Conservation (phyloP, 2,888 invertebrate species). For the Timandra comae region DNA sequence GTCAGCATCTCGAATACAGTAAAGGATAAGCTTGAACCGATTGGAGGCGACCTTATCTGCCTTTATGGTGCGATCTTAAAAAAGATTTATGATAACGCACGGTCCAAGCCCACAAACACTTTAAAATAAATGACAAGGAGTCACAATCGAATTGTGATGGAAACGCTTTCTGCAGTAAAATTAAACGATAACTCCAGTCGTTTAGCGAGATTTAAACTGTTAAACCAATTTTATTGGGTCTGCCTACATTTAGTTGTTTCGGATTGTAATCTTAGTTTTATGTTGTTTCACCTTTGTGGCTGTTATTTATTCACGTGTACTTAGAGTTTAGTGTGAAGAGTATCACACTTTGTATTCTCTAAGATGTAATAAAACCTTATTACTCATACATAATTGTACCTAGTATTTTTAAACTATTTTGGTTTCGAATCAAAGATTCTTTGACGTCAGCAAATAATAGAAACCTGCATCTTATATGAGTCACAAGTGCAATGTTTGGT, state of each 20-base stretch:
- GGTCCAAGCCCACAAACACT: conserved; percentile 65
- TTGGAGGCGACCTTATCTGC: conserved; percentile 73
- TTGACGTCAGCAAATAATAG: no score
- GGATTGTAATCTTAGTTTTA: conserved; percentile 52
- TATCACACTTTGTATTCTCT: no score
- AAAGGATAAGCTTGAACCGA: conserved; percentile 68
- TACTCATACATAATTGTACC: no score
- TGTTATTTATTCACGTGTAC: no score
- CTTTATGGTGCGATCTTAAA: conserved; percentile 74
- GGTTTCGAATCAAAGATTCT: no score
- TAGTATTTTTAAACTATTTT: no score
- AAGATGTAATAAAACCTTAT: no score
- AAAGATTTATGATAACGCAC: conserved; percentile 77
- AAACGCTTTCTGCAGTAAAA: conserved; percentile 76
- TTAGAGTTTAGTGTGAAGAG: no score
- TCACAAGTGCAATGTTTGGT: not conserved
- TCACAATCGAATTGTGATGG: conserved; percentile 74
- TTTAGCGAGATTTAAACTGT: conserved; percentile 73
- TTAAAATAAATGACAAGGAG: conserved; percentile 76
- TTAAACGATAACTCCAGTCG: conserved; percentile 73
- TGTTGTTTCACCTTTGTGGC: no score
- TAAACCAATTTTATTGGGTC: conserved; percentile 63
- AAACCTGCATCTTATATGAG: no score
- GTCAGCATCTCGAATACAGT: conserved; percentile 64
- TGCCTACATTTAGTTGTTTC: conserved; percentile 51